A percentile compares a stretch with the other conserved stretches of the same genome.
Conservation (phyloP, 2,113 vertebrate species). For the Colossoma macropomum region DNA sequence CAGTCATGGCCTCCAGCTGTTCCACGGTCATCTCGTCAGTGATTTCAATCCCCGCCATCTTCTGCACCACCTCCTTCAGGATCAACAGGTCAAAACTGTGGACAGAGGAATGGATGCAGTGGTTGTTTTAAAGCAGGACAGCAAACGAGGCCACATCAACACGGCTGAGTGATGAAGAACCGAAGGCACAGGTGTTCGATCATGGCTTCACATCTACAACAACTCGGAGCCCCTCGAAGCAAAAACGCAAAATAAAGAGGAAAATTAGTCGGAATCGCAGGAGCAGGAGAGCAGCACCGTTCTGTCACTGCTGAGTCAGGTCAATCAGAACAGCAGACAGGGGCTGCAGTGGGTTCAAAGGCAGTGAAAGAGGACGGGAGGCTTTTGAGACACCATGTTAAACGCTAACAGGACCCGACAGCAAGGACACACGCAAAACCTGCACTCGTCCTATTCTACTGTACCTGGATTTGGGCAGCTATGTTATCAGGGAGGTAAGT, state of each 20-base stretch:
- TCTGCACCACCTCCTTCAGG: constrained; percentile 98
- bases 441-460: constrained; percentile 53
- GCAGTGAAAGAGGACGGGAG: background rate
- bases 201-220: background rate
- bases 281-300: background rate
- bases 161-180: background rate
- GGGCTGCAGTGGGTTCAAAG: background rate
- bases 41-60: constrained; percentile 99
- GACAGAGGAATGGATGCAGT: constrained; percentile 34
- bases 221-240: background rate
- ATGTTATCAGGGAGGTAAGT: constrained; percentile 66
- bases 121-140: background rate
- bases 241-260: background rate
- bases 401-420: constrained; percentile 63
- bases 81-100: constrained; percentile 96
- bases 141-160: background rate
- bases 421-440: constrained; percentile 59
- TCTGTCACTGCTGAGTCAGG: background rate
- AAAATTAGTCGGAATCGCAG: background rate
- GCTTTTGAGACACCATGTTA: constrained; percentile 1
- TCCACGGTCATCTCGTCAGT: constrained; percentile 98
- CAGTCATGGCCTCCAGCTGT: constrained; percentile 97
- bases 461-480: constrained; percentile 45
- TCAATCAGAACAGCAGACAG: background rate
- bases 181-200: background rate